Evolutionary conservation across 2,888 invertebrate species (phyloP).

Genomic region (Calameuta pallipes): DNA sequence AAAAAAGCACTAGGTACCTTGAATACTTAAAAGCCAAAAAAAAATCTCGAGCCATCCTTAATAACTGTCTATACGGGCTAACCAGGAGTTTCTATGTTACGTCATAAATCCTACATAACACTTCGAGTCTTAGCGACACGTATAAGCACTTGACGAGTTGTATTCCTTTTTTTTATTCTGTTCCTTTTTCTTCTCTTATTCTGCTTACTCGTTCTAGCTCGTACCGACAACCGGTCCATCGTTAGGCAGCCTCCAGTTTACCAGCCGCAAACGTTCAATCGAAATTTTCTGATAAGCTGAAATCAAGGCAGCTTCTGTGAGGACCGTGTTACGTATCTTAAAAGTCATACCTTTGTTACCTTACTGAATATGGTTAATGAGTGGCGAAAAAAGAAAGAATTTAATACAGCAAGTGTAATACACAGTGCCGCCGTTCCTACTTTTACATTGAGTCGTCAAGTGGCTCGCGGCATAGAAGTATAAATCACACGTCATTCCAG

Average conservation of each 20-base stretch:
- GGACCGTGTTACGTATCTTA: background rate
- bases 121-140: background rate
- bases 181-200: background rate
- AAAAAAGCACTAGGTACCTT: background rate
- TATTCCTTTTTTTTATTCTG: background rate
- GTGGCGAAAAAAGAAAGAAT: background rate
- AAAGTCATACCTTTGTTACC: background rate
- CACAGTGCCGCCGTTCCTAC: background rate
- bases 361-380: background rate
- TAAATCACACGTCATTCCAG: conserved; percentile 1
- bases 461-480: background rate
- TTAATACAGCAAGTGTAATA: background rate
- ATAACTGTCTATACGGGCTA: background rate
- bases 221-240: background rate
- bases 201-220: background rate
- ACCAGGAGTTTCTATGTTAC: background rate
- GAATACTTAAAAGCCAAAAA: background rate
- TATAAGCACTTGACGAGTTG: background rate
- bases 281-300: background rate
- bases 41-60: background rate
- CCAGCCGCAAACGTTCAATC: background rate
- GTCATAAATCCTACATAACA: background rate
- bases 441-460: background rate
- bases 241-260: background rate
- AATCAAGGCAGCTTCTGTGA: background rate